These are phyloP conservation scores for Fundulus diaphanus DNA, from an alignment of 2,797 vertebrate genomes.

Conservation along the genomic window DNA sequence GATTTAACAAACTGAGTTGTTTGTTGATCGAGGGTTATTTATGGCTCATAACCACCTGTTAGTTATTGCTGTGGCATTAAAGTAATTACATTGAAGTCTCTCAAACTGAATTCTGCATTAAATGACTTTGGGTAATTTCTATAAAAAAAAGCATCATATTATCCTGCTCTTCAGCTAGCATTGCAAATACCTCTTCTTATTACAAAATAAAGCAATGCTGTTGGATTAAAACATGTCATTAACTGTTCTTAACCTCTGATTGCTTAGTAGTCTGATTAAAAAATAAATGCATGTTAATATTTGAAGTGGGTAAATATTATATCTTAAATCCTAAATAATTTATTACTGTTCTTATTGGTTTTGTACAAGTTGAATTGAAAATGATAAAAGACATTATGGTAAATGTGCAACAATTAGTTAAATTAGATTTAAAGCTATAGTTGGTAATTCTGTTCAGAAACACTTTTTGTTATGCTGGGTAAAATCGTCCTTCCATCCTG, in stretches of 20 bases:
- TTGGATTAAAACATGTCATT: too few species aligned
- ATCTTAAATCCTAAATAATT: background rate
- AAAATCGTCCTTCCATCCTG: too few species aligned
- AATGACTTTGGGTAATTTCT: too few species aligned
- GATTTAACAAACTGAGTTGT: background rate
- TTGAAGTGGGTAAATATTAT: background rate
- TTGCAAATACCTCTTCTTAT: background rate
- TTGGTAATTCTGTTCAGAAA: too few species aligned
- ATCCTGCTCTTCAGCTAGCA: background rate
- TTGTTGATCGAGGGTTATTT: background rate
- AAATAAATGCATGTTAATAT: background rate
- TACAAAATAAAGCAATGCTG: background rate
- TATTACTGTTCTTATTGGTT: too few species aligned
- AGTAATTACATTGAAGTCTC: background rate
- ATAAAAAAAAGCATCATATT: too few species aligned
- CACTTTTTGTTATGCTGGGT: too few species aligned
- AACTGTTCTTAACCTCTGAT: too few species aligned
- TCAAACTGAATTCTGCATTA: background rate
- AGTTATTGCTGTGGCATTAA: background rate
- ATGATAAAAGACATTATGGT: too few species aligned
- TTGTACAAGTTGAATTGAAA: too few species aligned
- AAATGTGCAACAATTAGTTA: background rate
- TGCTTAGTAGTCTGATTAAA: background rate
- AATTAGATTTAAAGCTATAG: too few species aligned
- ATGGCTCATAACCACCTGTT: background rate